Evolutionary conservation across 35 echinoderm and acorn worm genomes (phyloP).

Genomic region (Holothuria glaberrima): DNA sequence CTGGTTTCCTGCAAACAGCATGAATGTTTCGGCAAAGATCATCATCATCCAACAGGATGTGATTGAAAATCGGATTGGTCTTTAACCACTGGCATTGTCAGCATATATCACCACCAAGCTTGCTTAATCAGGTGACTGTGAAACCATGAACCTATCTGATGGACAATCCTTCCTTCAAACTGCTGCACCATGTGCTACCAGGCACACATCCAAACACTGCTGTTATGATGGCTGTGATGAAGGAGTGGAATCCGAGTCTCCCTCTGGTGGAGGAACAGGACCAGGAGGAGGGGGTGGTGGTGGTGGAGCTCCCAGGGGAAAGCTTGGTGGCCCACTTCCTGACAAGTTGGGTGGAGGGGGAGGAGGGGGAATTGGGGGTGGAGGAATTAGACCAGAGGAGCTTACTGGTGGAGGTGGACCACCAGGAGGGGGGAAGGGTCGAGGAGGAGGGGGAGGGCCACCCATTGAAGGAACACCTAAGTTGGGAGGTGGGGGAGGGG

Average conservation of each 20-base stretch:
- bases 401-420: neutral
- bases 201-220: neutral
- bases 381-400: conserved; percentile 41
- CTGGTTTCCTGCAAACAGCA: too few relatives aligned
- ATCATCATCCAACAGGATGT: too few relatives aligned
- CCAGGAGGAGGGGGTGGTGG: conserved; percentile 48
- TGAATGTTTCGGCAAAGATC: too few relatives aligned
- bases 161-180: too few relatives aligned
- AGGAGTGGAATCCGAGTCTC: neutral
- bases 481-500: conserved; percentile 23
- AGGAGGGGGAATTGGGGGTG: conserved; percentile 50
- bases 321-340: conserved; percentile 35
- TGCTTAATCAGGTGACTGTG: too few relatives aligned
- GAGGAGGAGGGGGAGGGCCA: neutral
- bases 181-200: too few relatives aligned
- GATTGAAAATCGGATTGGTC: too few relatives aligned
- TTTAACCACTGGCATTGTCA: too few relatives aligned
- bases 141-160: too few relatives aligned
- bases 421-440: conserved; percentile 17
- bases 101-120: too few relatives aligned
- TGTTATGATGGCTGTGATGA: neutral
- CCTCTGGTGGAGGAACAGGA: neutral
- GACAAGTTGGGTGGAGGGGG: conserved; percentile 68
- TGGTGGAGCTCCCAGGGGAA: conserved; percentile 51
- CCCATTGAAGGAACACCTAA: too few relatives aligned